phyloP scores from a whole-genome alignment of 37 sponge, comb jelly and placozoan species.

The Ephydatia muelleri region DNA sequence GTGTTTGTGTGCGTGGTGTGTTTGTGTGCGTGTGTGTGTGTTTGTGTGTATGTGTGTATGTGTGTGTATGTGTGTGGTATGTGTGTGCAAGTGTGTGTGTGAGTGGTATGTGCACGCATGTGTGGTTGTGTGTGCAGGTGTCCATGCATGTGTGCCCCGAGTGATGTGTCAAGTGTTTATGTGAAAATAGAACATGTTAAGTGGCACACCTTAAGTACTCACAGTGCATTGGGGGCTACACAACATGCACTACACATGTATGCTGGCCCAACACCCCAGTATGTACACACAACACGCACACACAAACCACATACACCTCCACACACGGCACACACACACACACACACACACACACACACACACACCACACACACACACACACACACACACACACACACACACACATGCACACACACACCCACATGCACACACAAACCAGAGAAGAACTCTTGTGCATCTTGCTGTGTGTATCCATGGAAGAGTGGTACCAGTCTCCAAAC shows the following conservation, averaged over 20 bases:
- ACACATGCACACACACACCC: not conserved
- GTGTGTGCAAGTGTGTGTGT: not conserved
- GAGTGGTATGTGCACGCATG: too few relatives aligned
- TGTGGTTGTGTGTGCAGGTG: too few relatives aligned
- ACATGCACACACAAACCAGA: constrained; percentile 43
- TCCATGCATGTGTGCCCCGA: too few relatives aligned
- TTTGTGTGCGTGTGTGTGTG: not conserved
- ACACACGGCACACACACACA: not conserved
- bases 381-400: too few relatives aligned
- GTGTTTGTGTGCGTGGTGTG: too few relatives aligned
- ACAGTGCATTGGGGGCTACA: too few relatives aligned
- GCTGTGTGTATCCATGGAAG: constrained; percentile 78
- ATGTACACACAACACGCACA: not conserved
- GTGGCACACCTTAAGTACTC: too few relatives aligned
- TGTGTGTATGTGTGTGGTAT: not conserved
- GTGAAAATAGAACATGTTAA: too few relatives aligned
- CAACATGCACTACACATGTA: too few relatives aligned
- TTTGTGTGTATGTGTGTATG: not conserved
- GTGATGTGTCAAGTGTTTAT: too few relatives aligned
- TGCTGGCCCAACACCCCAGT: constrained; percentile 3
- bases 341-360: too few relatives aligned
- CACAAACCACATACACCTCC: not conserved
- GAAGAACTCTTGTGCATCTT: constrained; percentile 89
- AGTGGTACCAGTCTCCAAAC: constrained; percentile 69
- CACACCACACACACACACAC: too few relatives aligned